Evolutionary conservation across 2,113 vertebrate genomes (phyloP).

Genomic region (Gymnocephalus cernua): DNA sequence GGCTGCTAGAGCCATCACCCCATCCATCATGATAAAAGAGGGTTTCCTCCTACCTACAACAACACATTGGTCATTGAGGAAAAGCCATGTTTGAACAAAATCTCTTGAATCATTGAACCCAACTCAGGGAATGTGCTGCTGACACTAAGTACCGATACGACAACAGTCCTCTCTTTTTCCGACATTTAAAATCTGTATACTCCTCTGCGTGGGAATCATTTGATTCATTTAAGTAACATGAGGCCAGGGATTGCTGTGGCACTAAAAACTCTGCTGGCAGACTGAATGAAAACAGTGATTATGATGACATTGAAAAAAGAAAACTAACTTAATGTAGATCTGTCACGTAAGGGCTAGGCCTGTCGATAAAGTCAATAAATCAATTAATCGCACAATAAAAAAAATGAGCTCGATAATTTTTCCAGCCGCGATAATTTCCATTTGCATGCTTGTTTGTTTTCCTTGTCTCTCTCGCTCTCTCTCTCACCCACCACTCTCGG

Average conservation of each 20-base stretch:
- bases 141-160: too few relatives aligned
- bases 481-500: too few relatives aligned
- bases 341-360: too few relatives aligned
- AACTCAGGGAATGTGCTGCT: too few relatives aligned
- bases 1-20: background rate
- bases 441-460: too few relatives aligned
- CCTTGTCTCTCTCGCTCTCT: too few relatives aligned
- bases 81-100: background rate
- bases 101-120: background rate
- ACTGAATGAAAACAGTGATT: background rate
- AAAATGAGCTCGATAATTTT: too few relatives aligned
- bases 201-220: background rate
- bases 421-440: too few relatives aligned
- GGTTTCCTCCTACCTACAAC: background rate
- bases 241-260: background rate
- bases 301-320: background rate
- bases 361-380: too few relatives aligned
- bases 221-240: background rate
- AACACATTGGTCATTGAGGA: background rate
- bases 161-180: background rate
- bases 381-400: too few relatives aligned
- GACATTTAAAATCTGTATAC: background rate
- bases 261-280: background rate
- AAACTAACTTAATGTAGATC: conserved; percentile 7
- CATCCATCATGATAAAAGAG: background rate